Percentiles rank a stretch among this genome's conserved stretches.
Evolutionary conservation across 2,888 invertebrate species (phyloP).

Genomic region (Leucophenga maculata): DNA sequence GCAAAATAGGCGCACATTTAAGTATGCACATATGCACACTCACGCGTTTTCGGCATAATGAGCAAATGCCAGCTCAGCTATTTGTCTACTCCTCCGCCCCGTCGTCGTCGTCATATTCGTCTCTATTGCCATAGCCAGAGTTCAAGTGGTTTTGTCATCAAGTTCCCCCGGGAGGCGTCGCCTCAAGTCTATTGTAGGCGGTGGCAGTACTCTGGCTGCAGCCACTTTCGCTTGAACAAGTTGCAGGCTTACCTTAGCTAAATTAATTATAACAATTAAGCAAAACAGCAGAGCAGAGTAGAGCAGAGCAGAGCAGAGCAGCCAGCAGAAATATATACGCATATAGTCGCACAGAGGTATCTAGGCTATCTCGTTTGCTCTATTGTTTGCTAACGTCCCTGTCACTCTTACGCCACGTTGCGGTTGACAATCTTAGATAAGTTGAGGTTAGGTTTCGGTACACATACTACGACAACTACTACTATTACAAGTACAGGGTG

Average conservation of each 20-base stretch:
- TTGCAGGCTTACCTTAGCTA: conserved; percentile 50
- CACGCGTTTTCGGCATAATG: background rate
- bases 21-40: conserved; percentile 4
- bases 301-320: no score
- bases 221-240: conserved; percentile 33
- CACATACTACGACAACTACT: background rate
- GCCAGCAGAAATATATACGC: background rate
- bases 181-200: background rate
- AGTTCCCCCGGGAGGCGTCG: background rate
- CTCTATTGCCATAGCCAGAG: background rate
- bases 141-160: conserved; percentile 17
- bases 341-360: background rate
- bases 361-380: no score
- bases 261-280: conserved; percentile 59
- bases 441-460: background rate
- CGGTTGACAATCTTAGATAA: background rate
- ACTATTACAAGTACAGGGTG: background rate
- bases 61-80: conserved; percentile 2
- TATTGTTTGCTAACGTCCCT: no score
- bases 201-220: conserved; percentile 2
- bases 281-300: no score
- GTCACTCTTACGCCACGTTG: background rate
- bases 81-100: no score
- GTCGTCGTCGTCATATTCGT: no score
- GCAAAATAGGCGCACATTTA: conserved; percentile 22